Base-by-base conservation (phyloP, 1,140 invertebrate genomes). In the Homarus americanus region DNA sequence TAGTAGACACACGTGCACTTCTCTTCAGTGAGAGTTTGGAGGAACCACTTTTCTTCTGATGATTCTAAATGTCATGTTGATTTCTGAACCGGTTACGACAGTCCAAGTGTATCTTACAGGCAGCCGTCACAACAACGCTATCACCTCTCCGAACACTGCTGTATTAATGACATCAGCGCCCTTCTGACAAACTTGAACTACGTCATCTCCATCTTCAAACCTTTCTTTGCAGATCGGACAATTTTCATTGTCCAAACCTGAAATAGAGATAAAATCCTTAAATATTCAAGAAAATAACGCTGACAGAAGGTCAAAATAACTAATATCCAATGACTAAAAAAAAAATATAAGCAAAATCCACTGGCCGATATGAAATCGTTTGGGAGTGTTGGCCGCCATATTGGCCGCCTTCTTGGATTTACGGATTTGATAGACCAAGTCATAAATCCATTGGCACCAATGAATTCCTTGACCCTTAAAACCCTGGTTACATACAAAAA, bases 51-150 rank as follows among this genome's bases (percentile, higher is more conserved):
- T 84, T 84, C 58, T 84, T 84, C 58, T 84, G 66, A 36, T 84
- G 53, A n/a, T 84, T 84, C 38, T 10, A 5, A 28, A 84, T 69
- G 40, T 75, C 83, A 86, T 53, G 83, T 75, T 72, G 34, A 75
- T 86, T 86, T 86, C 73, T 86, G 34, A 75, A 86, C 36, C 83
- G 72, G 44, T 86, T 86, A 75, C 72, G 41, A 87, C 84, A 87
- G 36, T 75, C 83, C 36, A 17, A 5, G 34, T 84, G 82, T 72
- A 84, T 58, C 40, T 84, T 86, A 34, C 83, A 72, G 83, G 36
- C 83, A 72, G 83, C 66, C 10, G 84, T 38, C 84, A 76, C 69
- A 87, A 20, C 2, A 86, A 86, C 41, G n/a, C 49, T n/a, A 38
- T 86, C 83, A 24, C 28, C 83, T 86, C 72, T 76, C 72, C 75